Evolutionary conservation across 2,113 vertebrate genomes (phyloP).

Genomic region (Colius striatus): DNA sequence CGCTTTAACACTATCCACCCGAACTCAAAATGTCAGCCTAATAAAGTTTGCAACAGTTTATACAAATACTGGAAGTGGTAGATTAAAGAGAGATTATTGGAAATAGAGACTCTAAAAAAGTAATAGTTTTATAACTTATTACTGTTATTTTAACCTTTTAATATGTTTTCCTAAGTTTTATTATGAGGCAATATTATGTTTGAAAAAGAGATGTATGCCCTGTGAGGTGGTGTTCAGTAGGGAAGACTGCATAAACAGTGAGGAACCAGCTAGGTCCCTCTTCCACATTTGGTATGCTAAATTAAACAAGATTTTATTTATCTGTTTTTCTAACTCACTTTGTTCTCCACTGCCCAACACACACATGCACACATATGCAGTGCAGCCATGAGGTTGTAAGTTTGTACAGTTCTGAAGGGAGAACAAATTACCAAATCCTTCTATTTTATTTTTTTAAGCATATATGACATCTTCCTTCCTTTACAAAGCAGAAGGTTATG

Average conservation of each 20-base stretch:
- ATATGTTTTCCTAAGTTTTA: slow-evolving; percentile 29
- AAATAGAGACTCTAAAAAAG: neutral
- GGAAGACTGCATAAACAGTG: neutral
- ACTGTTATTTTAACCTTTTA: slow-evolving; percentile 34
- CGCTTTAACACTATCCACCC: slow-evolving; percentile 1
- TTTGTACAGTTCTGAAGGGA: neutral
- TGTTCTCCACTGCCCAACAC: neutral
- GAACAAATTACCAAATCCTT: neutral
- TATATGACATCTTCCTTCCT: neutral
- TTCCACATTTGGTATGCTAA: neutral
- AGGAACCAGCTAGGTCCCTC: neutral
- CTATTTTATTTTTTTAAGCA: neutral
- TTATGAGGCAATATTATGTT: slow-evolving; percentile 4
- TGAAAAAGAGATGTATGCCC: neutral
- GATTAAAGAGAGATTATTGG: neutral
- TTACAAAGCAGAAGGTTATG: neutral
- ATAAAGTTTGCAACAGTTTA: slow-evolving; percentile 29
- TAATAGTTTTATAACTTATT: slow-evolving; percentile 19
- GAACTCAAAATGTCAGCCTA: slow-evolving; percentile 2
- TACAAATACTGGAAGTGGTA: slow-evolving; percentile 18
- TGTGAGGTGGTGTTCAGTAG: neutral
- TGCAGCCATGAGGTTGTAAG: neutral
- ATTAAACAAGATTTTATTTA: neutral
- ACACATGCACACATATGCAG: neutral
- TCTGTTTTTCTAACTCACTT: neutral